Evolutionary conservation across 2,113 vertebrate species (phyloP).

Genomic region (Mirounga angustirostris): DNA sequence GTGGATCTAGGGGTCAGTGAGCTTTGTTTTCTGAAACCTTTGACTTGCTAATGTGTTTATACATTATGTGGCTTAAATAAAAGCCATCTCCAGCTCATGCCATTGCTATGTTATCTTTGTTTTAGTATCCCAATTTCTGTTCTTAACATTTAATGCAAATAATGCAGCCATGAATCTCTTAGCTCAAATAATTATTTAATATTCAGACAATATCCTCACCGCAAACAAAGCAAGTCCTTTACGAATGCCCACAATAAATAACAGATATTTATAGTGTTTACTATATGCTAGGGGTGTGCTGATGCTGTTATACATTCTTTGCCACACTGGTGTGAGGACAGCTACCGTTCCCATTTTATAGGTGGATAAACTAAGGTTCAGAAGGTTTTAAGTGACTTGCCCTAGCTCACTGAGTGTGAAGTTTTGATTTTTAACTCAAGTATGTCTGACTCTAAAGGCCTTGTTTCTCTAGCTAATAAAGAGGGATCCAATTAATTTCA

Average conservation of each 20-base stretch:
- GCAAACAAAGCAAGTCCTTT: not conserved
- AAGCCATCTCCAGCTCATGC: not conserved
- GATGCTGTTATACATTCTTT: not conserved
- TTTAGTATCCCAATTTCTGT: slow-evolving; percentile 6
- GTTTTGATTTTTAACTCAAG: slow-evolving; percentile 45
- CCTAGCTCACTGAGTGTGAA: not conserved
- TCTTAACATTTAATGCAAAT: slow-evolving; percentile 46
- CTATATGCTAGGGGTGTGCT: not conserved
- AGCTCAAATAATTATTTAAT: slow-evolving; percentile 42
- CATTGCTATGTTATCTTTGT: slow-evolving; percentile 16
- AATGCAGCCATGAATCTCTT: slow-evolving; percentile 2
- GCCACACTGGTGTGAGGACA: not conserved
- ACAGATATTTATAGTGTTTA: not conserved
- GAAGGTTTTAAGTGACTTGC: not conserved
- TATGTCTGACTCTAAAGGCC: not conserved
- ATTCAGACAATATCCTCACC: slow-evolving; percentile 31
- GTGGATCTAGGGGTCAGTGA: not conserved
- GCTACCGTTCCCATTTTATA: not conserved
- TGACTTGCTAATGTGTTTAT: not conserved
- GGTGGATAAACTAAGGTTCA: not conserved
- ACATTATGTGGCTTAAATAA: not conserved
- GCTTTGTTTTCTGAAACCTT: slow-evolving; percentile 43
- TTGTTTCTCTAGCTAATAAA: slow-evolving; percentile 21
- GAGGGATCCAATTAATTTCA: slow-evolving; percentile 51
- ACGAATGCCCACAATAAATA: not conserved